Conservation (phyloP, 1,140 invertebrate genomes). For the Eupeodes corollae region DNA sequence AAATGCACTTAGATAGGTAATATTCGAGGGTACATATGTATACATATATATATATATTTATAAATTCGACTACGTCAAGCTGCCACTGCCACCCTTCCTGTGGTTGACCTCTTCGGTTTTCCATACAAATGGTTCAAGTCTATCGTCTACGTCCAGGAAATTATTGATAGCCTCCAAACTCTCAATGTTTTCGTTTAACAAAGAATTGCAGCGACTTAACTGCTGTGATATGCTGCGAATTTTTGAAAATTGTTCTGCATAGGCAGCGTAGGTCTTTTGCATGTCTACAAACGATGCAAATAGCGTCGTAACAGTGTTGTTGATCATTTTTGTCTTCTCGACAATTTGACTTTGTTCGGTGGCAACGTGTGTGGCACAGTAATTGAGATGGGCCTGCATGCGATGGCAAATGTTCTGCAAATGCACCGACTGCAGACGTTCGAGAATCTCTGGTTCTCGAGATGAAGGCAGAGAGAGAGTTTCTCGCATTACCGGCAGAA, state of each 20-base stretch:
- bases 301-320: slow-evolving; percentile 54
- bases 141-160: slow-evolving; percentile 67
- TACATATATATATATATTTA: too few relatives aligned
- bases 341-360: slow-evolving; percentile 61
- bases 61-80: too few relatives aligned
- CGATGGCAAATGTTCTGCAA: slow-evolving; percentile 27
- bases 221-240: slow-evolving; percentile 67
- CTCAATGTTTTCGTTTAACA: slow-evolving; percentile 74
- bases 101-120: slow-evolving; percentile 47
- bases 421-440: slow-evolving; percentile 56
- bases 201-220: slow-evolving; percentile 66
- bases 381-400: slow-evolving; percentile 50
- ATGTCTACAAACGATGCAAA: slow-evolving; percentile 60
- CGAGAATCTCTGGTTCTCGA: slow-evolving; percentile 76
- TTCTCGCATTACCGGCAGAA: slow-evolving; percentile 83
- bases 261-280: slow-evolving; percentile 71
- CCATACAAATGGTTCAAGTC: slow-evolving; percentile 84
- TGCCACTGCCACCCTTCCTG: not conserved
- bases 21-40: too few relatives aligned
- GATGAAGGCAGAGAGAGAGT: slow-evolving; percentile 69
- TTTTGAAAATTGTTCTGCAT: slow-evolving; percentile 72
- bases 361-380: slow-evolving; percentile 58
- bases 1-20: too few relatives aligned
- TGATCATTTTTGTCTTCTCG: slow-evolving; percentile 62
- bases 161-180: slow-evolving; percentile 76